Evolutionary conservation across 2,113 vertebrate genomes (phyloP).

Genomic region (Spermophilus dauricus): DNA sequence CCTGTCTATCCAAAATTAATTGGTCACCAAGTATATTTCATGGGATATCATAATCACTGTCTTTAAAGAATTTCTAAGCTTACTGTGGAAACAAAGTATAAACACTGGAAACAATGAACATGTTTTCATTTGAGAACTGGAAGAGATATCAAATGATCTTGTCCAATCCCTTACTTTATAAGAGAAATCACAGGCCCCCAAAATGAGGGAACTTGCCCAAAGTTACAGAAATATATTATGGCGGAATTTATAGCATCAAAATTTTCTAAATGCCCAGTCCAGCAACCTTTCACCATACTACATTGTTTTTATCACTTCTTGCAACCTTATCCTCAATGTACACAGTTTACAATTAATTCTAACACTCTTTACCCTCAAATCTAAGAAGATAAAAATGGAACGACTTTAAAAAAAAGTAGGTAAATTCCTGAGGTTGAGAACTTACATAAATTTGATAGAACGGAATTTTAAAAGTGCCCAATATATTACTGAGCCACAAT

Average conservation of each 20-base stretch:
- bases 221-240: constrained; percentile 19
- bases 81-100: constrained; percentile 35
- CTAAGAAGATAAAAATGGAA: constrained; percentile 33
- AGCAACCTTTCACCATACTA: neutral
- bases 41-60: neutral
- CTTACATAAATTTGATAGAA: constrained; percentile 48
- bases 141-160: constrained; percentile 20
- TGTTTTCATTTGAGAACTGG: constrained; percentile 50
- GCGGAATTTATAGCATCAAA: neutral
- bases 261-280: constrained; percentile 40
- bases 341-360: neutral
- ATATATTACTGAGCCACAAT: neutral
- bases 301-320: neutral
- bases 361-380: neutral
- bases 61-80: neutral
- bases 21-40: constrained; percentile 15
- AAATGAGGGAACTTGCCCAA: constrained; percentile 30
- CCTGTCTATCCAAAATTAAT: constrained; percentile 18
- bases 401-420: neutral
- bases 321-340: neutral
- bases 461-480: constrained; percentile 9
- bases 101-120: constrained; percentile 7
- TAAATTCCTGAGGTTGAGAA: constrained; percentile 22
- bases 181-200: neutral
- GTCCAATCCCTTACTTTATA: neutral